Conservation (phyloP, 2,888 invertebrate genomes). For the Athalia cordata region DNA sequence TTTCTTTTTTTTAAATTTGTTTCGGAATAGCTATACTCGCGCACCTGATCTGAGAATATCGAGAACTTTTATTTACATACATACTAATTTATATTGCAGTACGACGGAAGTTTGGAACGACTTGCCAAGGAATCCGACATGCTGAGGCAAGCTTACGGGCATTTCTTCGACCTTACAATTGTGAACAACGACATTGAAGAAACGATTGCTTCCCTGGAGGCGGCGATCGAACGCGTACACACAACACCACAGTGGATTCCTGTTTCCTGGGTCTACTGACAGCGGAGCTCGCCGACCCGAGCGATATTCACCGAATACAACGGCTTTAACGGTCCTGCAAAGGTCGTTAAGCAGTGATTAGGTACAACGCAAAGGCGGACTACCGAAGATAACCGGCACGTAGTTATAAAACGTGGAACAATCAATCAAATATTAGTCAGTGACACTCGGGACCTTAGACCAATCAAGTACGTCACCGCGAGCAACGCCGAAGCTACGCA, state of each 20-base stretch:
- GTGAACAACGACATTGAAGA: slow-evolving; percentile 99
- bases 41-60: background rate
- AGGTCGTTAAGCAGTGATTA: slow-evolving; percentile 66
- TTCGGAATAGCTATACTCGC: too few relatives aligned
- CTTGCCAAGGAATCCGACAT: slow-evolving; percentile 97
- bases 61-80: background rate
- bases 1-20: too few relatives aligned
- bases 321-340: slow-evolving; percentile 69
- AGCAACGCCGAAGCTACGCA: slow-evolving; percentile 48
- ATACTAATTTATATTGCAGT: slow-evolving; percentile 77
- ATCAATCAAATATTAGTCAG: slow-evolving; percentile 41
- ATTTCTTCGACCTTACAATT: slow-evolving; percentile 98
- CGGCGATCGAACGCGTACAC: slow-evolving; percentile 92
- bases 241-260: slow-evolving; percentile 98
- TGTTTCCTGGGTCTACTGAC: slow-evolving; percentile 98
- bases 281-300: slow-evolving; percentile 73
- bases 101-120: slow-evolving; percentile 97
- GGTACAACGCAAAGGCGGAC: slow-evolving; percentile 17
- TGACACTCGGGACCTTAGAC: slow-evolving; percentile 53
- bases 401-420: slow-evolving; percentile 23
- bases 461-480: slow-evolving; percentile 58
- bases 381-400: slow-evolving; percentile 26
- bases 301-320: slow-evolving; percentile 66
- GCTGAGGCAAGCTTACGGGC: slow-evolving; percentile 97
- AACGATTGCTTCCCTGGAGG: slow-evolving; percentile 94